A percentile compares a stretch with the other conserved stretches of the same genome.
phyloP scores from a whole-genome alignment of 2,888 invertebrate genomes.

The Phorcus lineatus region DNA sequence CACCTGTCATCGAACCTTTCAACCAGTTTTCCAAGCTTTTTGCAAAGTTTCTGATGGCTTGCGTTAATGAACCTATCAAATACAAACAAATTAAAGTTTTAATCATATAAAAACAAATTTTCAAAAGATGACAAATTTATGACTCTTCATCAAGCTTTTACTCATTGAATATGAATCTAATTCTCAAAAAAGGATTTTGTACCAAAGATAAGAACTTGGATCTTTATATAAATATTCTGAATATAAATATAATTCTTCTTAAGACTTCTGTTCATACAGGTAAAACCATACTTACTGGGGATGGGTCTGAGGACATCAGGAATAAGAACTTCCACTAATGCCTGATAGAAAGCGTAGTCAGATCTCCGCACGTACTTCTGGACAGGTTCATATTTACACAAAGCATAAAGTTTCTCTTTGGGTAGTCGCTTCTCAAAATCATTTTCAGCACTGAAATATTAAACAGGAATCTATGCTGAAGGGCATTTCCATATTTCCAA shows the following conservation, averaged over 20 bases:
- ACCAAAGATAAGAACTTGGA: no score
- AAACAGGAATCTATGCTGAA: no score
- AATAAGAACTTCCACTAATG: conserved; percentile 94
- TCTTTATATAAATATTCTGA: no score
- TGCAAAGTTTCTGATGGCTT: conserved; percentile 93
- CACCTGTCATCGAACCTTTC: conserved; percentile 87
- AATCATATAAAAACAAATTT: neutral
- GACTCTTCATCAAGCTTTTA: neutral
- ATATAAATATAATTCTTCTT: neutral
- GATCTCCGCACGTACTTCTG: conserved; percentile 88
- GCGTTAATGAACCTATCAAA: conserved; percentile 85
- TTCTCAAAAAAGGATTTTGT: no score
- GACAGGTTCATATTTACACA: conserved; percentile 84
- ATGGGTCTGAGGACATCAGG: conserved; percentile 96
- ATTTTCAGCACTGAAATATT: conserved; percentile 64
- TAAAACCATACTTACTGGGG: conserved; percentile 81
- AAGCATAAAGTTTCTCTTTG: conserved; percentile 81
- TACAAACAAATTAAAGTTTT: neutral
- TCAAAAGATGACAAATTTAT: neutral
- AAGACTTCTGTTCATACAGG: neutral
- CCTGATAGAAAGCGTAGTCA: conserved; percentile 95
- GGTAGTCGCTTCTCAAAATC: conserved; percentile 71
- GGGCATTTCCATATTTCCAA: no score
- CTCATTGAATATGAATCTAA: no score
- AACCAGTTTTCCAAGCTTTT: conserved; percentile 93